Evolutionary conservation across 2,797 vertebrate genomes (phyloP), one percentile per base, ranked within the genome.

Genomic region (Smutsia temminckii): DNA sequence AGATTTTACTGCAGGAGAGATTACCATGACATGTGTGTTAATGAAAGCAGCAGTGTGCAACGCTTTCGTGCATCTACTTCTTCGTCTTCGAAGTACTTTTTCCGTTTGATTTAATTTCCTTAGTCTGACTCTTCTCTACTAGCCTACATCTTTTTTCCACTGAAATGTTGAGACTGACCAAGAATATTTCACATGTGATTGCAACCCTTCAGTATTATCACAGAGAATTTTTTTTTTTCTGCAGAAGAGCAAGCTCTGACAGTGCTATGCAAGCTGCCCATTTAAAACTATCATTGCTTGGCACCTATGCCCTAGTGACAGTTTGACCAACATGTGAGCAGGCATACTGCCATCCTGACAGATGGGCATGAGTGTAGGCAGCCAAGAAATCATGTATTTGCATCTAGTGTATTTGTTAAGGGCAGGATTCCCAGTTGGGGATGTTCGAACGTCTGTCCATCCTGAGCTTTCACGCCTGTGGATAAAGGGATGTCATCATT

Each of bases 281-380:
- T 97, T 98, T 98, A 98, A 98, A 98, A 97, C 95, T 94, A 97
- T 98, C 98, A 95, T 97, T 98, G 98, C 98, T 98, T 98, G 98
- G 98, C 98, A 98, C 98, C 97, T 98, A 94, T 98, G 98, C 97
- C 97, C 98, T 98, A 46, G 97, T 98, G 98, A 98, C 98, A 98
- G 98, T 98, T 98, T 98, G 98, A 98, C 98, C 98, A 98, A 98
- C 98, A 98, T 98, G 98, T 98, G 98, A 98, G 97, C 96, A 98
- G 98, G 98, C 98, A 98, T 64, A 21, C 57, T 98, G 98, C 98
- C 98, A 98, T 98, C 89, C 92, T 90, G 98, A 96, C 98, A 98
- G 98, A 98, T 98, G 98, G 98, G 95, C 88, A 83, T 97, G 97
- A 97, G 96, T 95, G 75, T 64, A 97, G 97, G 98, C 97, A 98